These are phyloP conservation scores for Neodiprion fabricii DNA, from an alignment of 1,140 invertebrate species.

Conservation along the genomic window DNA sequence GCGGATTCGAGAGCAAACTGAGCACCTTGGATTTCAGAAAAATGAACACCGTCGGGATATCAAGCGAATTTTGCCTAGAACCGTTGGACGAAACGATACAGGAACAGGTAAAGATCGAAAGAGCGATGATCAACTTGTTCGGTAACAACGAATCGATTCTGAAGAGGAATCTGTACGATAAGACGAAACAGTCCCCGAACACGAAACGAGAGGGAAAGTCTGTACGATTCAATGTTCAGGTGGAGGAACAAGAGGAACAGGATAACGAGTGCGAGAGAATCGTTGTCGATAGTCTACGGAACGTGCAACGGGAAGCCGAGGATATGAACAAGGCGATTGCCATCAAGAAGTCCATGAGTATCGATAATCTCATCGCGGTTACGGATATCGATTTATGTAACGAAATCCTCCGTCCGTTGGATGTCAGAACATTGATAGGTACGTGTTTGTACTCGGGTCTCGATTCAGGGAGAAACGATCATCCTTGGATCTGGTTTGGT, in stretches of 20 bases:
- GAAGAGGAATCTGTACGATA: constrained; percentile 30
- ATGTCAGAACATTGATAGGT: constrained; percentile 33
- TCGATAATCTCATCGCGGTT: neutral
- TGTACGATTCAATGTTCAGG: constrained; percentile 46
- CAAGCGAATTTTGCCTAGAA: constrained; percentile 20
- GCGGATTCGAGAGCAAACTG: constrained; percentile 41
- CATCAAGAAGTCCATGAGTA: neutral
- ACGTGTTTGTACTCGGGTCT: constrained; percentile 4
- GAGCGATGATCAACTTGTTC: constrained; percentile 41
- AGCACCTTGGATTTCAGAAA: constrained; percentile 50
- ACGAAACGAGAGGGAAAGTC: constrained; percentile 35
- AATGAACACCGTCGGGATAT: constrained; percentile 56
- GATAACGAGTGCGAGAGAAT: neutral
- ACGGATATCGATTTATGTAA: neutral
- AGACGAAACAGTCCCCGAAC: constrained; percentile 17
- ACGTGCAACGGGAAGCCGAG: constrained; percentile 10
- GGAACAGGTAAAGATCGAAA: constrained; percentile 38
- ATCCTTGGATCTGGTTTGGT: no score
- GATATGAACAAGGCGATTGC: constrained; percentile 1
- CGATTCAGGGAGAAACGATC: no score
- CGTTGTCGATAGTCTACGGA: constrained; percentile 10
- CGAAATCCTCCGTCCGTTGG: constrained; percentile 5
- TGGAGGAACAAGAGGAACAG: constrained; percentile 17
- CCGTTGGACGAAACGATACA: constrained; percentile 22
- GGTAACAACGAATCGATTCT: constrained; percentile 33